Conservation (phyloP, 2,888 invertebrate genomes). For the Parnassius apollo region DNA sequence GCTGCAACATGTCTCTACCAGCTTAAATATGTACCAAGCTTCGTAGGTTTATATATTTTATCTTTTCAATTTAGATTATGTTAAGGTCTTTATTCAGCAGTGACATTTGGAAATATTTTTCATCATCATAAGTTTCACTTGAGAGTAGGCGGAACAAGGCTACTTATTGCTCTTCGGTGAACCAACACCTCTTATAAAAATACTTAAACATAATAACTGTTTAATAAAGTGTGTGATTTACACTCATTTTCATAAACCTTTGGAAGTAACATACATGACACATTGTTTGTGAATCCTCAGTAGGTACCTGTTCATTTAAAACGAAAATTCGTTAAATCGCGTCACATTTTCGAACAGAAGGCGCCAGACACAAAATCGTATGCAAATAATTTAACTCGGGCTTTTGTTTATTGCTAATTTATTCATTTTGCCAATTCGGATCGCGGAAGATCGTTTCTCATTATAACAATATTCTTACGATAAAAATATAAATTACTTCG, state of each 20-base stretch:
- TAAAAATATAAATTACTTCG: no score
- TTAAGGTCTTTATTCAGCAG: no score
- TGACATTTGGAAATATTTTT: no score
- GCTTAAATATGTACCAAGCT: no score
- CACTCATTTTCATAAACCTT: background rate
- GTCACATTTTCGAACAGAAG: background rate
- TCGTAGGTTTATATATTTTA: no score
- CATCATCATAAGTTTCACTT: no score
- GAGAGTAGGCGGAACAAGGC: no score
- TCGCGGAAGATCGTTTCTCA: constrained; percentile 4
- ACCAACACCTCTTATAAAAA: background rate
- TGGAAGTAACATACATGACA: constrained; percentile 1
- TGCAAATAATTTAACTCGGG: constrained; percentile 7
- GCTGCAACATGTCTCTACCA: no score
- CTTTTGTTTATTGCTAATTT: constrained; percentile 21
- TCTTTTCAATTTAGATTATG: no score
- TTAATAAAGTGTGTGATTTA: constrained; percentile 2
- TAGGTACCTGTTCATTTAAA: background rate
- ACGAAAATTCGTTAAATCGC: background rate
- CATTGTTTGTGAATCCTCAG: background rate
- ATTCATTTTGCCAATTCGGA: constrained; percentile 7
- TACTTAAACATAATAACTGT: background rate
- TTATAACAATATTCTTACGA: background rate
- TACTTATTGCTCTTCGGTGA: no score
- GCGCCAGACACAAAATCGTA: constrained; percentile 16